Base-by-base conservation (phyloP, 2,888 invertebrate genomes). In the Desoria tigrina region DNA sequence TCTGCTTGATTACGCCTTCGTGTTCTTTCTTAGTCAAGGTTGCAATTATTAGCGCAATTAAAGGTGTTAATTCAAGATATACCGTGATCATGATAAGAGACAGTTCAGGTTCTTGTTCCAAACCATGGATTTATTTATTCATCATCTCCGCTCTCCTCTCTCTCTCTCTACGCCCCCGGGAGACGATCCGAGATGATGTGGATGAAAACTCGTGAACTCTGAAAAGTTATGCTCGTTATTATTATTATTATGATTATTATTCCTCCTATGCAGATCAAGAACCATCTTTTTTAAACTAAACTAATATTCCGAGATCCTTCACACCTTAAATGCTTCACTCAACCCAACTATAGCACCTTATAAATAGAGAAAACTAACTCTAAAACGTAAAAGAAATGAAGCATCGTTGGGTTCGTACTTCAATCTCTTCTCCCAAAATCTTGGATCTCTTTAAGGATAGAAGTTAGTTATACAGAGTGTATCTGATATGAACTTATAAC, bases 21-120 rank as follows among this genome's bases (percentile, higher is more conserved):
- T 73, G 70, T 70, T 71, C 68, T 61, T 68, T 67, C 71, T 68
- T 65, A 75, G 71, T 71, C 75, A 75, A 75, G 72, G 73, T 73
- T 73, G 69, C 72, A 73, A 75, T 75, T 75, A 75, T 75, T 73
- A 73, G 71, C 70, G 73, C 75, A 75, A 75, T 75, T 75, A 75
- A 75, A 75, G 75, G 75, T 75, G 75, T 75, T 75, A 75, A 75
- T 75, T 75, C 73, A 69, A 71, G 71, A 66, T 67, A 68, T 65
- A 66, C 66, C 71, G 68, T 71, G 73, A 74, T 74, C 74, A 71
- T 73, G 73, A 75, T 71, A 72, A 72, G 71, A 73, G 73, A 75
- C 72, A 73, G 68, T 73, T 73, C 69, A 72, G 69, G 67, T 72
- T 69, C 67, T 63, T n/a, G n/a, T n/a, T 42, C 39, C 32, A 57